Percentiles rank a stretch among this genome's conserved stretches.
These are phyloP conservation scores for Cylas formicarius DNA, from an alignment of 1,140 invertebrate species.

Conservation along the genomic window DNA sequence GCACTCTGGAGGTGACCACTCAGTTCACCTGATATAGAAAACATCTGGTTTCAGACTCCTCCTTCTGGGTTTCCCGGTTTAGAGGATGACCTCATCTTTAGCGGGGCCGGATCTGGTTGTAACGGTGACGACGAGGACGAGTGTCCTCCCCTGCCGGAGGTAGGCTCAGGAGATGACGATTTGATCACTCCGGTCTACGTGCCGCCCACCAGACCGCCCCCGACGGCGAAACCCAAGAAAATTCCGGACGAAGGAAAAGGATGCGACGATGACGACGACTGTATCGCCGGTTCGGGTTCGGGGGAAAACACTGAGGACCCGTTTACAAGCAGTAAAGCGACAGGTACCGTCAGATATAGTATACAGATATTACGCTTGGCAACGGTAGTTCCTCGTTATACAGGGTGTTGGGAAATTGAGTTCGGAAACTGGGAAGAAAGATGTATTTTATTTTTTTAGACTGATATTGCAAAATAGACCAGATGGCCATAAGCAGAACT, in stretches of 20 bases:
- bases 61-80: constrained; percentile 70
- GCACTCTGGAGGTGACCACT: no score
- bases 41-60: constrained; percentile 74
- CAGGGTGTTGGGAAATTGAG: no score
- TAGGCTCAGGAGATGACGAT: constrained; percentile 77
- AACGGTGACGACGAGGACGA: constrained; percentile 78
- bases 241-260: constrained; percentile 30
- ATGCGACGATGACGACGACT: constrained; percentile 68
- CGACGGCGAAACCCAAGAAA: constrained; percentile 45
- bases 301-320: constrained; percentile 55
- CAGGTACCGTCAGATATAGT: constrained; percentile 4
- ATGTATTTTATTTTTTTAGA: no score
- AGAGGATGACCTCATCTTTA: constrained; percentile 80
- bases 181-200: constrained; percentile 88
- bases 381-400: no score
- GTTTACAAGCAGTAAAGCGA: constrained; percentile 12
- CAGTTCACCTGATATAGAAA: no score
- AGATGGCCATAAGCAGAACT: no score
- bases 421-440: no score
- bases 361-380: background rate
- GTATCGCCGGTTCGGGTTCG: constrained; percentile 64
- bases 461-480: no score
- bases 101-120: constrained; percentile 81
- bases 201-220: constrained; percentile 68
- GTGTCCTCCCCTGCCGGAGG: constrained; percentile 74